Conservation (phyloP, 1,140 invertebrate genomes). For the Marisa cornuarietis region DNA sequence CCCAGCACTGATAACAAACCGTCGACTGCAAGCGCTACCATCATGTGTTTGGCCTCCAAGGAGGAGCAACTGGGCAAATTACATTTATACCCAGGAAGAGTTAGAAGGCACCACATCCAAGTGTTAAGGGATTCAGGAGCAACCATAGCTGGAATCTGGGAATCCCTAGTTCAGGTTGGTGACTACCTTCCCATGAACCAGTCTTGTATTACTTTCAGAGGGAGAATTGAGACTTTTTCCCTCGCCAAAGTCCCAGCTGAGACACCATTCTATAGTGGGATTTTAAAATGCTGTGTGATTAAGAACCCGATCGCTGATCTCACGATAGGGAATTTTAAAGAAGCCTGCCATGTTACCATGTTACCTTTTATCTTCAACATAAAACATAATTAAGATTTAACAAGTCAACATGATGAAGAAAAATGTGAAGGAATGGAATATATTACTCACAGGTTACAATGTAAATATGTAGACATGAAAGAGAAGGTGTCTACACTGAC, state of each 20-base stretch:
- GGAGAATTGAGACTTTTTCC: background rate
- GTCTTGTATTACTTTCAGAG: background rate
- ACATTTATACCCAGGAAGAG: background rate
- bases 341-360: too few relatives aligned
- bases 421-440: too few relatives aligned
- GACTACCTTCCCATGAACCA: background rate
- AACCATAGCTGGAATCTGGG: background rate
- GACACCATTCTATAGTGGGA: background rate
- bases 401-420: too few relatives aligned
- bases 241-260: background rate
- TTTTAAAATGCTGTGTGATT: slow-evolving; percentile 1
- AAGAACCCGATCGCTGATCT: slow-evolving; percentile 6
- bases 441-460: too few relatives aligned
- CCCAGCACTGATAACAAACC: too few relatives aligned
- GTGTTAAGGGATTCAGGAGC: background rate
- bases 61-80: too few relatives aligned
- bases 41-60: too few relatives aligned
- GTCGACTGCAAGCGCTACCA: too few relatives aligned
- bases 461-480: too few relatives aligned
- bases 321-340: background rate
- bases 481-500: too few relatives aligned
- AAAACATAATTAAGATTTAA: too few relatives aligned
- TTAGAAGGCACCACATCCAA: background rate
- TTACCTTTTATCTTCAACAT: too few relatives aligned
- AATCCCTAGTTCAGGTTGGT: background rate